phyloP scores from a whole-genome alignment of 2,888 invertebrate genomes.

The Ochropleura leucogaster region DNA sequence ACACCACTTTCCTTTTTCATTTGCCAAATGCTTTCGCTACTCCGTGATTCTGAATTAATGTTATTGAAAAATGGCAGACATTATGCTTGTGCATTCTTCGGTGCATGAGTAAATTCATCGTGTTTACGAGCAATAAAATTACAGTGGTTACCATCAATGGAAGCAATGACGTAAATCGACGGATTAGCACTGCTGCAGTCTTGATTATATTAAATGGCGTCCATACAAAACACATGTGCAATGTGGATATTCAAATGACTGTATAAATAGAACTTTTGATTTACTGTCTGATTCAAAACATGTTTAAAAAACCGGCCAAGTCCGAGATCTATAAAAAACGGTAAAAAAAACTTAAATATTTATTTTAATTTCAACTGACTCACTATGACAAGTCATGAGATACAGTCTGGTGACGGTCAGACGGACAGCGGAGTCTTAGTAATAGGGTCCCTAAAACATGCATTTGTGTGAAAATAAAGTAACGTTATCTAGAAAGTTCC shows the following conservation, averaged over 20 bases:
- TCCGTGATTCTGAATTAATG: slow-evolving; percentile 60
- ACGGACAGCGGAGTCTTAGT: too few species aligned
- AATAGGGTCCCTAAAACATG: background rate
- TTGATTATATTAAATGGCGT: slow-evolving; percentile 27
- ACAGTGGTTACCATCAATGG: slow-evolving; percentile 24
- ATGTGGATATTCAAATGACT: slow-evolving; percentile 28
- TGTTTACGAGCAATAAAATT: slow-evolving; percentile 47
- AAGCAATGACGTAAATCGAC: slow-evolving; percentile 35
- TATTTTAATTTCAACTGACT: too few species aligned
- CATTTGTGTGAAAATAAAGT: background rate
- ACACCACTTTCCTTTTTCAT: slow-evolving; percentile 86
- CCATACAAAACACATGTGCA: slow-evolving; percentile 27
- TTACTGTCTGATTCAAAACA: slow-evolving; percentile 6
- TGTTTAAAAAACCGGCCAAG: background rate
- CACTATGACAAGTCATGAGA: too few species aligned
- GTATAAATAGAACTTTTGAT: slow-evolving; percentile 29
- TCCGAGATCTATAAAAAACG: too few species aligned
- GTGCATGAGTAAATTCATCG: slow-evolving; percentile 30
- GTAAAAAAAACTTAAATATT: too few species aligned
- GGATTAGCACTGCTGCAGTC: slow-evolving; percentile 19
- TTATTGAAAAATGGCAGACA: slow-evolving; percentile 55
- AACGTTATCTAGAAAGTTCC: slow-evolving; percentile 30
- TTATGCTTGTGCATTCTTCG: slow-evolving; percentile 32
- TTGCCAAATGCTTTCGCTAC: slow-evolving; percentile 78
- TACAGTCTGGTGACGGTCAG: too few species aligned